Evolutionary conservation across 1,140 invertebrate species (phyloP), one percentile per base, ranked within the genome.

Genomic region (Hermetia illucens): DNA sequence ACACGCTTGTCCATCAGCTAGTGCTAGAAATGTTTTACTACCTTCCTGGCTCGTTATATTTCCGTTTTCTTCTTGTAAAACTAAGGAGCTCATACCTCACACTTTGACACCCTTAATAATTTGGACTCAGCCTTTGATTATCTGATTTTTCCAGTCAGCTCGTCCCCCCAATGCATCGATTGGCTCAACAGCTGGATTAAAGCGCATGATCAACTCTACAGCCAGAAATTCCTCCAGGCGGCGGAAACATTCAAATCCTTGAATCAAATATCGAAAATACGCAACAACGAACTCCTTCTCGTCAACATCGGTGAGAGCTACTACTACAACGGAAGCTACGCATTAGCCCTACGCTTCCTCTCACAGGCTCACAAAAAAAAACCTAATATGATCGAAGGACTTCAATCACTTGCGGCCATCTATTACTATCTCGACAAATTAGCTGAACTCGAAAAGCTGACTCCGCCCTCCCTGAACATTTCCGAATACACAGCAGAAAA

Each of bases 141-240:
- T n/a, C n/a, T n/a, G n/a, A 15, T 15, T 20, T 8, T 39, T 42
- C 17, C 9, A 58, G 53, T 50, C 4, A 41, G 60, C 12, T 46
- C 62, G 0, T 51, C 56, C 46, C 51, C 65, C 10, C 49, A 61
- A 30, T 64, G 61, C 44, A 57, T 62, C 33, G 61, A 68, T 53
- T 71, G 80, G 79, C 58, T 82, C 17, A 72, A 70, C 39, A 62
- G 57, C 4, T 83, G 78, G 75, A 73, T 83, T 19, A 78, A 77
- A 55, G 79, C 66, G 2, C 71, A 79, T 39, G 71, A 71, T 20
- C 68, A 72, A 32, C 60, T 79, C 44, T 65, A 74, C 41, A 66
- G 66, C 39, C 64, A 69, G 37, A 77, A 82, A 48, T 80, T 77
- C 47, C 55, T 63, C 27, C 65, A 67, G 46, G 76, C 79, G 8